These are phyloP conservation scores for Turritopsis rubra DNA, from an alignment of 30 jellyfish, hydroid and myxozoan species.

Conservation along the genomic window DNA sequence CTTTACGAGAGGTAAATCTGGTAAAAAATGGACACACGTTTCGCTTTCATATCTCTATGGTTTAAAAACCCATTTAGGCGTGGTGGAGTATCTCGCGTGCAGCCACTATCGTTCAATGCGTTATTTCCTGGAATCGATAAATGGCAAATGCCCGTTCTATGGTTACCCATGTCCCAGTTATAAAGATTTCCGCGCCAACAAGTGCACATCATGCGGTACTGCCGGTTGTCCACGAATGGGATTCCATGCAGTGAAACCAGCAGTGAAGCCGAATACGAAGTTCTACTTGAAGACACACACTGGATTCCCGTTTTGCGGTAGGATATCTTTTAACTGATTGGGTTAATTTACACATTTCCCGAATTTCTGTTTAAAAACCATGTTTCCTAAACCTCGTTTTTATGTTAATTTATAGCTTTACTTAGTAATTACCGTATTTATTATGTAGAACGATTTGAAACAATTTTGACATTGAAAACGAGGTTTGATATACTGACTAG, in stretches of 20 bases:
- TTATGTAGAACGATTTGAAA: no score
- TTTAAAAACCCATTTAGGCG: no score
- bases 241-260: constrained; percentile 35
- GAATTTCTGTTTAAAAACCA: no score
- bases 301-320: constrained; percentile 53
- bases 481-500: no score
- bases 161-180: constrained; percentile 46
- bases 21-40: no score
- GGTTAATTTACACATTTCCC: not conserved
- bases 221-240: constrained; percentile 64
- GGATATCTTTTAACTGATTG: not conserved
- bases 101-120: constrained; percentile 50
- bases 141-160: not conserved
- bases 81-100: constrained; percentile 53
- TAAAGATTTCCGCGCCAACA: constrained; percentile 27
- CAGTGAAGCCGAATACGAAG: constrained; percentile 24
- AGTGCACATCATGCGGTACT: constrained; percentile 40
- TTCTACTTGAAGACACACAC: constrained; percentile 39
- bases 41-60: no score
- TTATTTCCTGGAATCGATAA: constrained; percentile 50
- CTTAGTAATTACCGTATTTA: no score
- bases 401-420: no score
- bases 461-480: no score
- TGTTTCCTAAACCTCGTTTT: not conserved
- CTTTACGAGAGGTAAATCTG: no score